Base-by-base conservation (phyloP, 2,888 invertebrate species). In the Leucozona laternaria region DNA sequence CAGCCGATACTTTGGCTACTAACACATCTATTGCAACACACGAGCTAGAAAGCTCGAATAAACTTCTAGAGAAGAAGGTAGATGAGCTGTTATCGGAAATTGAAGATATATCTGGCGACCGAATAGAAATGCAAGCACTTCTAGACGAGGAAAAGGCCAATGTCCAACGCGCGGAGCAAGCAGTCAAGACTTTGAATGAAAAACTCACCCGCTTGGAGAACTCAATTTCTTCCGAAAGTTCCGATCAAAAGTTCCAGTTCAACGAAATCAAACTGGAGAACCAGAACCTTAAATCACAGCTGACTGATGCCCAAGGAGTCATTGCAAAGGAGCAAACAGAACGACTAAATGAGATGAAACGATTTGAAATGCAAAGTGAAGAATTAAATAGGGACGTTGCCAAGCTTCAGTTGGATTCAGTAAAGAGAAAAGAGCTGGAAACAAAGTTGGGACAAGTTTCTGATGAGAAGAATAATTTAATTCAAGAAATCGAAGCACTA, bases 31-130 rank as follows among this genome's bases (percentile, higher is more conserved):
- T 20, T 15, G 53, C 66, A 28, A 53, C 43, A 28, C 50, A 64
- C 6, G 85, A 85, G 8, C n/a, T 48, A 2, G 37, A 76, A 43
- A 53, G 22, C 6, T n/a, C 48, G 0, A 78, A 82, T 20, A 45
- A 57, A 20, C n/a, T 62, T 0, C 25, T 89, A 0, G 78, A 89
- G 50, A 75, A 89, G 15, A 86, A 93, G 88, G 91, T 95, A n/a
- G 91, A 93, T 11, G 93, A 94, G 83, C 89, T 95, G 4, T 93
- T 93, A 78, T 93, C 93, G 28, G 94, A 93, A 71, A 91, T 95
- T 70, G 94, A 94, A 86, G 95, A 95, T 76, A 89, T 95, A n/a
- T 93, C 93, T n/a, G 90, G 93, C 1, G 95, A 95, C 87, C 95
- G 95, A 88, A 94, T 94, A 81, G 95, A 95, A 83, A 88, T 95